A percentile compares a stretch with the other conserved stretches of the same genome.
These are phyloP conservation scores for Mugil cephalus DNA, from an alignment of 2,113 vertebrate genomes.

Conservation along the genomic window DNA sequence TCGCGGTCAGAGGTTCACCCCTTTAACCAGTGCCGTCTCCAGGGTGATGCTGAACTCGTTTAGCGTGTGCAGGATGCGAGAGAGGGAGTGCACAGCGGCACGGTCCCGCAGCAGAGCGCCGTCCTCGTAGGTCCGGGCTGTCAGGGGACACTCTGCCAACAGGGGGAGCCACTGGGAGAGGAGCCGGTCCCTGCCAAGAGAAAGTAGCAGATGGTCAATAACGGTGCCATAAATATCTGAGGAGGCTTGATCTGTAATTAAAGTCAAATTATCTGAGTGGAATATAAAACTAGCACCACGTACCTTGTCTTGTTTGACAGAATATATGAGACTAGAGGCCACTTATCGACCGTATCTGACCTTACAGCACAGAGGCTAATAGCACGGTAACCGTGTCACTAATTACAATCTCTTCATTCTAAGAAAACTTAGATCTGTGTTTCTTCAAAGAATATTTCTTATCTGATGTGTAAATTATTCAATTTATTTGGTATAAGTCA, in stretches of 20 bases:
- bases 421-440: too few species aligned
- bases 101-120: constrained; percentile 91
- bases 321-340: too few species aligned
- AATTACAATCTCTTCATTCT: too few species aligned
- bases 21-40: constrained; percentile 94
- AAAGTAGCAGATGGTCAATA: constrained; percentile 12
- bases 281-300: too few species aligned
- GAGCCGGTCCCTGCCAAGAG: constrained; percentile 88
- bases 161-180: constrained; percentile 94
- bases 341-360: too few species aligned
- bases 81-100: constrained; percentile 89
- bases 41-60: constrained; percentile 93
- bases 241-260: neutral
- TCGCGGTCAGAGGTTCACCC: constrained; percentile 90
- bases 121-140: constrained; percentile 93
- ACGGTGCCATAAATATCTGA: neutral
- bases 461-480: too few species aligned
- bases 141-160: constrained; percentile 89
- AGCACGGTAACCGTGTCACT: too few species aligned
- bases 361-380: too few species aligned
- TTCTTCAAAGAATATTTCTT: too few species aligned
- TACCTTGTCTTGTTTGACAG: too few species aligned
- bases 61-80: constrained; percentile 91
- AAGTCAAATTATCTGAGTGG: neutral
- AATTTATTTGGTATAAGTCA: too few species aligned